These are phyloP conservation scores for Isaurus tuberculatus DNA, from an alignment of 92 coral and sea anemone genomes.

Conservation along the genomic window DNA sequence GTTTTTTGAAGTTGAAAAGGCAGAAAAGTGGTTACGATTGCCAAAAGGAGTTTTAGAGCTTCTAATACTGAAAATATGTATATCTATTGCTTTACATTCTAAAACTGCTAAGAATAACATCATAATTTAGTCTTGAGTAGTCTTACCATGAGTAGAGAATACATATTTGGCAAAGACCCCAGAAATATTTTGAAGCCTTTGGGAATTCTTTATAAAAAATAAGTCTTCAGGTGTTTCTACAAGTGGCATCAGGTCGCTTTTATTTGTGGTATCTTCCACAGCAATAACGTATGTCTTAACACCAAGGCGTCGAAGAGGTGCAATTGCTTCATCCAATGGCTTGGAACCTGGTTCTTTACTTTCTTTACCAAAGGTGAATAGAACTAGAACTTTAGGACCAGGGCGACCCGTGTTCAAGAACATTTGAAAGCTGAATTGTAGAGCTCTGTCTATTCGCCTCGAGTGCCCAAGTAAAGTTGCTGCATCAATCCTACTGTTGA, in stretches of 20 bases:
- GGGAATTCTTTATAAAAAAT: conserved; percentile 46
- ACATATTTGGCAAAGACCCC: conserved; percentile 65
- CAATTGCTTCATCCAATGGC: conserved; percentile 64
- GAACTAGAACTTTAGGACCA: conserved; percentile 83
- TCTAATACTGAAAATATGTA: too few relatives aligned
- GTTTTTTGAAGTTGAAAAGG: too few relatives aligned
- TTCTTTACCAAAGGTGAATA: conserved; percentile 84
- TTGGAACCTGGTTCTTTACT: conserved; percentile 78
- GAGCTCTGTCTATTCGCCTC: conserved; percentile 89
- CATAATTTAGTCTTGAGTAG: too few relatives aligned
- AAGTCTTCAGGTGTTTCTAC: conserved; percentile 66
- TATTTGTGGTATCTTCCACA: conserved; percentile 58
- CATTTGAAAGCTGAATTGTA: conserved; percentile 69
- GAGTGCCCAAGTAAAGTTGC: conserved; percentile 70
- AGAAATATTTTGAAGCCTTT: conserved; percentile 52
- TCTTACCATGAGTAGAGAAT: conserved; percentile 57
- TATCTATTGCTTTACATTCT: too few relatives aligned
- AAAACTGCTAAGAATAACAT: background rate
- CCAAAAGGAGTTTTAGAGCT: too few relatives aligned
- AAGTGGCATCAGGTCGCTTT: conserved; percentile 52
- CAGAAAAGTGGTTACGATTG: too few relatives aligned
- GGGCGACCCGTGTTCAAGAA: conserved; percentile 82
- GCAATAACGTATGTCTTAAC: conserved; percentile 66
- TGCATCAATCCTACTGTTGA: conserved; percentile 69
- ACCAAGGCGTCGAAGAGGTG: conserved; percentile 67